Evolutionary conservation across 2,113 vertebrate genomes (phyloP).

Genomic region (Lipotes vexillifer): DNA sequence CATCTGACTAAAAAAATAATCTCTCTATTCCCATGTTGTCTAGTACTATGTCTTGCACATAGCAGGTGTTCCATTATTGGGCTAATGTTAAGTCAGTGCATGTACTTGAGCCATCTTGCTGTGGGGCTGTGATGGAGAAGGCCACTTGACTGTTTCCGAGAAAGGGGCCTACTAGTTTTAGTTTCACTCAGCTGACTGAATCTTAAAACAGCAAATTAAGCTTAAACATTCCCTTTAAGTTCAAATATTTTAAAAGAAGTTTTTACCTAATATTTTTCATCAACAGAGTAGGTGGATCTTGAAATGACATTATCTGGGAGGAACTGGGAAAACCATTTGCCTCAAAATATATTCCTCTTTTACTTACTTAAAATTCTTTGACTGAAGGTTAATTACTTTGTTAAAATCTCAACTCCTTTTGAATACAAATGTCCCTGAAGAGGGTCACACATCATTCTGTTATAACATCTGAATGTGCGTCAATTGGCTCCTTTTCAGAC

Average conservation of each 20-base stretch:
- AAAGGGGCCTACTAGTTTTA: not conserved
- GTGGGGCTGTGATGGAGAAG: not conserved
- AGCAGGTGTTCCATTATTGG: not conserved
- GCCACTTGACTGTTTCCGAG: not conserved
- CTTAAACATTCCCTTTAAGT: not conserved
- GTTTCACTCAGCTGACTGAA: not conserved
- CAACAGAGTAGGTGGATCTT: not conserved
- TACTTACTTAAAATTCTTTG: conserved; percentile 14
- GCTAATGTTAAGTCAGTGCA: not conserved
- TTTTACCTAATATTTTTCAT: not conserved
- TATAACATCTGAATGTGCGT: not conserved
- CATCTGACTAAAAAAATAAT: not conserved
- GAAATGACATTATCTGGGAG: not conserved
- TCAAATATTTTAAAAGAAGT: not conserved
- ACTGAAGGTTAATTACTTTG: not conserved
- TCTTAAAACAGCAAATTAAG: not conserved
- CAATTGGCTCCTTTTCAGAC: not conserved
- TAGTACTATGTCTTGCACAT: not conserved
- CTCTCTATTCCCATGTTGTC: not conserved
- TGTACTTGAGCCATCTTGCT: not conserved
- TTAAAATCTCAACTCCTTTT: not conserved
- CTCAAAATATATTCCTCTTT: not conserved
- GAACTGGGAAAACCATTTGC: not conserved
- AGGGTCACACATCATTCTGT: not conserved
- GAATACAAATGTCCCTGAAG: not conserved